Base-by-base conservation (phyloP, 2,113 vertebrate species). In the Malurus alboscapulatus region DNA sequence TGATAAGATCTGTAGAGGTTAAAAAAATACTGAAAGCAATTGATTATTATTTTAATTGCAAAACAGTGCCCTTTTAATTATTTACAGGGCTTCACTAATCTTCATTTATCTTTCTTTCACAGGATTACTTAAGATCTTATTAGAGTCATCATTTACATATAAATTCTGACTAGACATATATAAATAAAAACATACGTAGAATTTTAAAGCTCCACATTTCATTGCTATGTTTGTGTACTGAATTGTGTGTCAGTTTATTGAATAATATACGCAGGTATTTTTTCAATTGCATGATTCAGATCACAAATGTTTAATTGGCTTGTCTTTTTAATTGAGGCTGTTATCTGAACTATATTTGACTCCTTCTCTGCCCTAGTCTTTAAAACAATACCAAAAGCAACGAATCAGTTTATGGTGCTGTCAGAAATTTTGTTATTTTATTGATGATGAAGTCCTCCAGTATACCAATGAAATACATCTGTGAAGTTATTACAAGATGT, bases 241-340 rank as follows among this genome's bases (percentile, higher is more conserved):
- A 73, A 24, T 12, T 58, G 10, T 51, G 7, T 76, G n/a, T 73
- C 29, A 62, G 15, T 17, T 67, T 75, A 75, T 85, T 58, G 10
- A 79, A 40, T 81, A 68, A 59, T 47, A 6, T 7, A 26, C 63
- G 22, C 36, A 80, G 62, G 24, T 72, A 38, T 57, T 83, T 92
- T 86, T 86, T 88, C 50, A 77, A 81, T 30, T 65, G 24, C 30
- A 8, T 68, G 8, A 57, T 83, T 91, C 25, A 66, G 45, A 92
- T 68, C 36, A 65, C 14, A 59, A 36, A 54, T 51, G 25, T 86
- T 84, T 91, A 66, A 88, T 86, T 78, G 21, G 3, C 65, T 87
- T 84, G 16, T 93, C n/a, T 71, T 92, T 92, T 89, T 83, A 81
- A 86, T 34, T 77, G 59, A 91, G 48, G 30, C 18, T 74, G n/a